phyloP scores from a whole-genome alignment of 2,888 invertebrate genomes.

The Choreutis nemorana region DNA sequence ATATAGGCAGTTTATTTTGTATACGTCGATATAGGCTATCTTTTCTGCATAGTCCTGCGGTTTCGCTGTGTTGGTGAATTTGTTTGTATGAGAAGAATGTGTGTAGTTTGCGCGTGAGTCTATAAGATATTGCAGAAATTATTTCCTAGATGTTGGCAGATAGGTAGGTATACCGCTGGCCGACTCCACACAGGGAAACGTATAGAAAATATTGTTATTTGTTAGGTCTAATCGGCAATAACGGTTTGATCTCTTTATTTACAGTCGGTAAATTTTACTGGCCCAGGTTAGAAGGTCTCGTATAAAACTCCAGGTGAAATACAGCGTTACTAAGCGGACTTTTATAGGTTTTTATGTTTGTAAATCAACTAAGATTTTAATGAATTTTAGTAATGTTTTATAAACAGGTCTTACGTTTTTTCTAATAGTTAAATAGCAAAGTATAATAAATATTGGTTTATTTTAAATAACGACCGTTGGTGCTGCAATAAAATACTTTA shows the following conservation, averaged over 20 bases:
- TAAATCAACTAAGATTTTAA: too few relatives aligned
- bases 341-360: too few relatives aligned
- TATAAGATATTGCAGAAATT: slow-evolving; percentile 62
- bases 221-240: slow-evolving; percentile 31
- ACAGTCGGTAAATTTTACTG: slow-evolving; percentile 52
- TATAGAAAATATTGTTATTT: slow-evolving; percentile 19
- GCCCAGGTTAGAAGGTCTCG: slow-evolving; percentile 37
- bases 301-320: slow-evolving; percentile 36
- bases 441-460: too few relatives aligned
- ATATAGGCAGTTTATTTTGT: slow-evolving; percentile 10
- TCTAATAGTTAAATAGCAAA: too few relatives aligned
- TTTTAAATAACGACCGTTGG: too few relatives aligned
- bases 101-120: slow-evolving; percentile 44
- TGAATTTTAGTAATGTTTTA: too few relatives aligned
- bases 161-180: slow-evolving; percentile 25
- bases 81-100: slow-evolving; percentile 64
- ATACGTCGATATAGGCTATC: slow-evolving; percentile 19
- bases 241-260: slow-evolving; percentile 46
- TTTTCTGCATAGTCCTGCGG: slow-evolving; percentile 27
- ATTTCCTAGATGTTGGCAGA: slow-evolving; percentile 54
- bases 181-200: slow-evolving; percentile 18
- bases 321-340: slow-evolving; percentile 23
- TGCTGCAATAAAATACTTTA: too few relatives aligned
- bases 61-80: slow-evolving; percentile 48
- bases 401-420: too few relatives aligned